Conservation (phyloP, 2,797 vertebrate species). For the Sciurus carolinensis region DNA sequence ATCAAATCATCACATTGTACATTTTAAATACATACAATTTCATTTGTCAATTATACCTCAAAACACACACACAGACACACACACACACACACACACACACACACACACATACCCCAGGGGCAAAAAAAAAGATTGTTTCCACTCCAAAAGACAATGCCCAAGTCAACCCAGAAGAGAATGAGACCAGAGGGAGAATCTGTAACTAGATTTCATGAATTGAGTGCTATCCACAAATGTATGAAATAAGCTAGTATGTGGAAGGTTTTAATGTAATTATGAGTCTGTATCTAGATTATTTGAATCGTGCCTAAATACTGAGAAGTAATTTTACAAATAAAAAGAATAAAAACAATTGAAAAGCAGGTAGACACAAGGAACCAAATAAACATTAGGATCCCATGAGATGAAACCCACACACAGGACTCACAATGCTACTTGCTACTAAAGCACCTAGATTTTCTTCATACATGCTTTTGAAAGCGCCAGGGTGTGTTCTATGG, state of each 20-base stretch:
- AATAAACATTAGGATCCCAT: not conserved
- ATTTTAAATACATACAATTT: not conserved
- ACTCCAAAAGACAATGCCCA: not conserved
- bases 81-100: no score
- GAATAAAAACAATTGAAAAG: not conserved
- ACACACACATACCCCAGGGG: not conserved
- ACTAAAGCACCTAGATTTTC: not conserved
- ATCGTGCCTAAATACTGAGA: constrained; percentile 20
- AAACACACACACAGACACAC: no score
- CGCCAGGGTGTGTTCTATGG: not conserved
- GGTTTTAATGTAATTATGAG: not conserved
- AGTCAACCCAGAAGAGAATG: not conserved
- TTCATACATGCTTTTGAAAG: not conserved
- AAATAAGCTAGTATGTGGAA: constrained; percentile 12
- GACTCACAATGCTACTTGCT: not conserved
- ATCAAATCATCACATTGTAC: not conserved
- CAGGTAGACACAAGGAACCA: not conserved
- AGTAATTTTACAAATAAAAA: constrained; percentile 58
- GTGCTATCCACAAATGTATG: not conserved
- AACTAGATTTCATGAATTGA: constrained; percentile 5
- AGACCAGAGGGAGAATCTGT: not conserved
- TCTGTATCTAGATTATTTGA: not conserved
- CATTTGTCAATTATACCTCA: not conserved
- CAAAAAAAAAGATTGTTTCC: not conserved
- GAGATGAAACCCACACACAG: not conserved